Percentiles rank a stretch among this genome's conserved stretches.
These are phyloP conservation scores for Geotria australis DNA, from an alignment of 2,797 vertebrate species.

Conservation along the genomic window DNA sequence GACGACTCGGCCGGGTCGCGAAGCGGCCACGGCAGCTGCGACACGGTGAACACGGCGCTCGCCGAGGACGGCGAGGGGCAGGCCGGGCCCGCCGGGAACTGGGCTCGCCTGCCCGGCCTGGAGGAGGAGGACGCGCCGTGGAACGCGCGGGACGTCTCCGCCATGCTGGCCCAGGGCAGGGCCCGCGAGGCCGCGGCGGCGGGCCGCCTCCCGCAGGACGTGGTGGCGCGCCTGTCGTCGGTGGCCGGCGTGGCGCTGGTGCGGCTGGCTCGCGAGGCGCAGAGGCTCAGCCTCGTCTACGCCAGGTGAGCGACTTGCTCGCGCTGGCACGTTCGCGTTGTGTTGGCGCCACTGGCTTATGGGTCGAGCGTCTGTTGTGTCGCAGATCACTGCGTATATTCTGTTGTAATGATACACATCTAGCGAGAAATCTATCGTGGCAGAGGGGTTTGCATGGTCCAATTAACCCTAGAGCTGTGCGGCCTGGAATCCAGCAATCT, in stretches of 20 bases:
- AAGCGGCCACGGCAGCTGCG: conserved; percentile 84
- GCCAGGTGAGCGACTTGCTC: conserved; percentile 11
- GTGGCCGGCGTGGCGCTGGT: conserved; percentile 52
- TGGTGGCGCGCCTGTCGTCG: conserved; percentile 41
- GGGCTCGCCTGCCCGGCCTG: conserved; percentile 41
- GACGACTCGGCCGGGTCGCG: conserved; percentile 44
- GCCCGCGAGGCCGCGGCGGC: conserved; percentile 12
- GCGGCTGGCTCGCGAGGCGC: conserved; percentile 56
- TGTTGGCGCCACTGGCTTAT: no score
- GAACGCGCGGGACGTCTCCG: conserved; percentile 67
- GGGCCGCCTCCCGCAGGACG: conserved; percentile 21
- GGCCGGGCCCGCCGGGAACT: conserved; percentile 51
- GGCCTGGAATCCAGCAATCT: no score
- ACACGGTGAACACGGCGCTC: conserved; percentile 88
- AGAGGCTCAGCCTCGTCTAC: conserved; percentile 67
- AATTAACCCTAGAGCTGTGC: no score
- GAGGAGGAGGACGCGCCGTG: conserved; percentile 94
- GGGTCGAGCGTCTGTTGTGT: no score
- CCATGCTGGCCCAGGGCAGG: conserved; percentile 29
- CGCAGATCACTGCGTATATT: no score
- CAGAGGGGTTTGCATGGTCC: no score
- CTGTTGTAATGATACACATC: no score
- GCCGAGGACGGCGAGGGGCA: conserved; percentile 80
- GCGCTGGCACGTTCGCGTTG: no score
- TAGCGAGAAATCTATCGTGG: no score